A percentile compares a stretch with the other conserved stretches of the same genome.
Evolutionary conservation across 2,113 vertebrate genomes (phyloP).

Genomic region (Megaleporinus macrocephalus): DNA sequence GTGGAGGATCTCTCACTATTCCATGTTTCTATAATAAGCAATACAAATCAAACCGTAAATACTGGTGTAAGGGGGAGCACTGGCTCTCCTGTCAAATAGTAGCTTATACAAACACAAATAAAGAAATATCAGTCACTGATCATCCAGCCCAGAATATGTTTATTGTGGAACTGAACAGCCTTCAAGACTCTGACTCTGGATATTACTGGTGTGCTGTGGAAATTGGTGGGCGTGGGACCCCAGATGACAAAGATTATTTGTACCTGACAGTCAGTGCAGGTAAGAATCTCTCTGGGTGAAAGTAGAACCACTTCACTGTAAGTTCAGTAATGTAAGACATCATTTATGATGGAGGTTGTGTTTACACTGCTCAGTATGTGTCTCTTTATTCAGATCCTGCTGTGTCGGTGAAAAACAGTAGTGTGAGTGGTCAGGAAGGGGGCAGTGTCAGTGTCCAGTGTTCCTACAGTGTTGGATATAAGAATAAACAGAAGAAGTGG

Average conservation of each 20-base stretch:
- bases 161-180: slow-evolving; percentile 41
- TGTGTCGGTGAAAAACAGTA: slow-evolving; percentile 31
- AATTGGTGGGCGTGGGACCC: background rate
- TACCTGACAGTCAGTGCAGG: slow-evolving; percentile 20
- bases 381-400: slow-evolving; percentile 22
- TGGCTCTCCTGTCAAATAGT: background rate
- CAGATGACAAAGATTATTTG: slow-evolving; percentile 2
- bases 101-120: background rate
- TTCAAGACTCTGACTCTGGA: background rate
- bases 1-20: slow-evolving; percentile 19
- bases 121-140: slow-evolving; percentile 36
- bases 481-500: background rate
- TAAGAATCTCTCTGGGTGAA: background rate
- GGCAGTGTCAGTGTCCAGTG: slow-evolving; percentile 47
- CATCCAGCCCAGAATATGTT: slow-evolving; percentile 43
- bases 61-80: slow-evolving; percentile 3
- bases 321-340: background rate
- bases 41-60: slow-evolving; percentile 40
- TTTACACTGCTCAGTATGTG: background rate
- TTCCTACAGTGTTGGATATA: slow-evolving; percentile 34
- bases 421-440: slow-evolving; percentile 25
- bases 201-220: slow-evolving; percentile 18
- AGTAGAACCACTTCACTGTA: background rate
- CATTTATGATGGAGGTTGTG: background rate
- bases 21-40: slow-evolving; percentile 37